Conservation (phyloP, 2,113 vertebrate species). For the Ramphastos sulfuratus region DNA sequence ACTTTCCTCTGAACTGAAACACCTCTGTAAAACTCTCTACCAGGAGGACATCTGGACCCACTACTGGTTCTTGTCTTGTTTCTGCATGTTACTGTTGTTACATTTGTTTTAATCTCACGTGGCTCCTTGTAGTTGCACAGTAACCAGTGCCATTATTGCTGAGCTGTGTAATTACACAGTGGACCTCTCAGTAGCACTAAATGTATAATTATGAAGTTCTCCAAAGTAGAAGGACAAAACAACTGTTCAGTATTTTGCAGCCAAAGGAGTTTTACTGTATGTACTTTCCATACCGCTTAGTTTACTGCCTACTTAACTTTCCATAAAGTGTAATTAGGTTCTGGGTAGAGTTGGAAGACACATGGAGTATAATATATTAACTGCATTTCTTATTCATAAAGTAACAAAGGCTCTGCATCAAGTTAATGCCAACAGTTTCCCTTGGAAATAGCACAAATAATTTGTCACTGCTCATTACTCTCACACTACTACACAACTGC, state of each 20-base stretch:
- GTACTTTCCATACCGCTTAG: conserved; percentile 28
- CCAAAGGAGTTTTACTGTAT: conserved; percentile 29
- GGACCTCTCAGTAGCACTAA: conserved; percentile 61
- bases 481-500: conserved; percentile 27
- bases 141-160: conserved; percentile 61
- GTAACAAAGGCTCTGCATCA: conserved; percentile 55
- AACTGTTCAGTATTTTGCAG: conserved; percentile 49
- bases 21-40: neutral
- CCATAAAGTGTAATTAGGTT: conserved; percentile 67
- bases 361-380: conserved; percentile 65
- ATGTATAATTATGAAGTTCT: conserved; percentile 75
- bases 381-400: conserved; percentile 65
- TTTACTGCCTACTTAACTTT: conserved; percentile 69
- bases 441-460: conserved; percentile 69
- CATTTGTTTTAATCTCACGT: conserved; percentile 58
- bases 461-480: conserved; percentile 60
- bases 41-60: neutral
- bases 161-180: conserved; percentile 70
- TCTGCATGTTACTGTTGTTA: conserved; percentile 14
- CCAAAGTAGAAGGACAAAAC: conserved; percentile 61
- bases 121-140: conserved; percentile 49
- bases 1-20: neutral
- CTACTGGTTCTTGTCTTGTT: conserved; percentile 12
- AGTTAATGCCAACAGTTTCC: conserved; percentile 56
- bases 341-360: conserved; percentile 56